Evolutionary conservation across 2,113 vertebrate species (phyloP), one percentile per base, ranked within the genome.

Genomic region (Perognathus longimembris): DNA sequence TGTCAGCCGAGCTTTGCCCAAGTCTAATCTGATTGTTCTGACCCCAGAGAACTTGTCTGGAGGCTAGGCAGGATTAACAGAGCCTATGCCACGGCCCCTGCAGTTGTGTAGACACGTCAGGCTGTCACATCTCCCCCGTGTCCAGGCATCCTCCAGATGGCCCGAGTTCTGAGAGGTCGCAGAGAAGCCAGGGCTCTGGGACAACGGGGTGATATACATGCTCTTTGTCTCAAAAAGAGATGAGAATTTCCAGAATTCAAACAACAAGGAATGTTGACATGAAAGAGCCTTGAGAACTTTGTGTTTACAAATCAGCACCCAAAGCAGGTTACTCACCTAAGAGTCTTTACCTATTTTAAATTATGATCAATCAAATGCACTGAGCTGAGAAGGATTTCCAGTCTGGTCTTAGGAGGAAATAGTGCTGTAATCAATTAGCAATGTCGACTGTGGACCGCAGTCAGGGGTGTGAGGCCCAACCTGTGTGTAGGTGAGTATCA

Each of bases 351-450:
- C 34, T 92, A 83, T 17, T 80, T 95, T 77, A 95, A n/a, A n/a
- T n/a, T n/a, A n/a, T n/a, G n/a, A n/a, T 64, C n/a, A 81, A 84
- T 87, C 73, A 95, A 10, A 40, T 88, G 67, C 38, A 59, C 22
- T 45, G 4, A 74, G 42, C n/a, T 86, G 69, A 88, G 81, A 89
- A 86, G 89, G 20, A 76, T 40, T 80, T 24, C 36, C 42, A 81
- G 36, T 63, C 79, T 80, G 28, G 54, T 67, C 91, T 86, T 54
- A 89, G 64, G 82, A 79, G 80, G 75, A 92, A 90, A 84, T 45
- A 30, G 26, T 57, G 74, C 40, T 30, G 28, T 91, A 34, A 89
- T 94, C 89, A 67, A 20, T 90, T 82, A 88, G 36, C 84, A 66
- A 40, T 54, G 73, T 79, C 89, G 61, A 24, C 36, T 30, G 17